Evolutionary conservation across 2,888 invertebrate genomes (phyloP), one percentile per base, ranked within the genome.

Genomic region (Perdita meconis): DNA sequence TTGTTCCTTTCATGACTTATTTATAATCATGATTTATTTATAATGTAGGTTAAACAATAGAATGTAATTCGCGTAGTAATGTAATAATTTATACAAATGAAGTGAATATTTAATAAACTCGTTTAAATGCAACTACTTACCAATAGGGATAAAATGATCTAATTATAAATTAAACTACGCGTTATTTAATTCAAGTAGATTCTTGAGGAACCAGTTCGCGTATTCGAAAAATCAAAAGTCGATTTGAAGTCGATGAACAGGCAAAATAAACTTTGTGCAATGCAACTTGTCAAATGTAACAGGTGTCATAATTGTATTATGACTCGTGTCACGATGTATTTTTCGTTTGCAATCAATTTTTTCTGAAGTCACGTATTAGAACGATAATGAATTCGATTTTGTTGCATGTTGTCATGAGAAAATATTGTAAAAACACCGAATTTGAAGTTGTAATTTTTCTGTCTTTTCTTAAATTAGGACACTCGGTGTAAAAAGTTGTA

Each of bases 201-300:
- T 24, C 16, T 12, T 0, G 4, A 24, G 10, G 5, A 44, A 1
- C 16, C 10, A 44, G 16, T 16, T 2, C 10, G 19, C 1, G 22
- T 13, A 34, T 47, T 34, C 10, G 10, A 10, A 13, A 34, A 1
- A n/a, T n/a, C 53, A 36, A 13, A 30, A 38, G 3, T 6, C 22
- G n/a, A 34, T 51, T 0, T 4, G n/a, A 55, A 59, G 53, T 16
- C 47, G 30, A n/a, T 2, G 55, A 57, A 65, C 12, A 24, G 8
- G 38, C 6, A 38, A 60, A 22, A 60, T 24, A 51, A 47, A 71
- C n/a, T 36, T 56, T 30, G 24, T 38, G 34, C 13, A 66, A 74
- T 40, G 12, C n/a, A n/a, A 64, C 50, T 61, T 80, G 73, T 75
- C 64, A 79, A 71, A 67, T 57, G 53, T 81, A 81, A 81, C 81